Evolutionary conservation across 2,113 vertebrate genomes (phyloP).

Genomic region (Sitta europaea): DNA sequence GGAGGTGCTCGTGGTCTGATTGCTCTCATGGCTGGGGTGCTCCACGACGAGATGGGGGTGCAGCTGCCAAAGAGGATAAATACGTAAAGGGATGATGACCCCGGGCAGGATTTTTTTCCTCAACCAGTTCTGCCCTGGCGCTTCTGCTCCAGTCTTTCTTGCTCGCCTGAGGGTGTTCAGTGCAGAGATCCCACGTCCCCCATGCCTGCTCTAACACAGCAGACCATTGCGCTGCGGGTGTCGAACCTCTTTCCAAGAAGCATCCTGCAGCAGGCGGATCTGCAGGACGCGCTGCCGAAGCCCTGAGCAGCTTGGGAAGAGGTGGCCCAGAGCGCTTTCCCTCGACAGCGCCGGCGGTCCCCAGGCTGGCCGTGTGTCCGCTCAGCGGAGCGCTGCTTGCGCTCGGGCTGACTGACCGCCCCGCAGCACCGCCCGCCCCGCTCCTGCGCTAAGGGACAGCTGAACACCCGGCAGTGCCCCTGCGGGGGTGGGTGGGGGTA

Average conservation of each 20-base stretch:
- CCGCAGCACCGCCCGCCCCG: not conserved
- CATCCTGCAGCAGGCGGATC: not conserved
- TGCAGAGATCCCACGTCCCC: no score
- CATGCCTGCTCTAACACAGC: rapidly evolving
- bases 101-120: not conserved
- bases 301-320: not conserved
- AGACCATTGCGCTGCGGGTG: rapidly evolving
- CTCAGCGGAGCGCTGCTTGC: not conserved
- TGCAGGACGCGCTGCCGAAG: rapidly evolving
- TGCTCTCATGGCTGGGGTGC: not conserved
- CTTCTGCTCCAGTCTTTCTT: not conserved
- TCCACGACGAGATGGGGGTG: rapidly evolving
- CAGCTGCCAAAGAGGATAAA: not conserved
- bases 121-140: rapidly evolving
- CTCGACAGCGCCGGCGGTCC: not conserved
- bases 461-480: rapidly evolving
- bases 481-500: rapidly evolving
- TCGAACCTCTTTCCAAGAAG: not conserved
- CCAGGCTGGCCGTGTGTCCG: rapidly evolving
- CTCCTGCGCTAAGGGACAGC: rapidly evolving
- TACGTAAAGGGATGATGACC: not conserved
- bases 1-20: not conserved
- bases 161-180: rapidly evolving
- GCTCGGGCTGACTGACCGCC: not conserved
- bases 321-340: not conserved